Evolutionary conservation across 2,888 invertebrate genomes (phyloP).

Genomic region (Pediacus dermestoides): DNA sequence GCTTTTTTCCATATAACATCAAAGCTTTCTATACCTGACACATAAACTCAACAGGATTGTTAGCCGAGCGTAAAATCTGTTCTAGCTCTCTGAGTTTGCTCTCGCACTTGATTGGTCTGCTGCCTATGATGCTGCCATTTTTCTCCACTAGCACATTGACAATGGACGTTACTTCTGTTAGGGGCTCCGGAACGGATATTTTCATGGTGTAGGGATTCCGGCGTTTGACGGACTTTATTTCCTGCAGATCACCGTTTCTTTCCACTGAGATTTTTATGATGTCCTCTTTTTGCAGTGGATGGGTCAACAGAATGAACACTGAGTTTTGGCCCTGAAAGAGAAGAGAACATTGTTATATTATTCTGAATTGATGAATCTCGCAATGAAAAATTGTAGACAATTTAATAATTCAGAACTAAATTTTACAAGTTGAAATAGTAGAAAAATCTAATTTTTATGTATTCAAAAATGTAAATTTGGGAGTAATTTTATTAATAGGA

Average conservation of each 20-base stretch:
- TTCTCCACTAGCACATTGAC: slow-evolving; percentile 78
- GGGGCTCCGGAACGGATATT: slow-evolving; percentile 77
- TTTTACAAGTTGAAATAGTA: too few species aligned
- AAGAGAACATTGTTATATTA: too few species aligned
- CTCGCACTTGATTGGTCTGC: slow-evolving; percentile 84
- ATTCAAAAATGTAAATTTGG: too few species aligned
- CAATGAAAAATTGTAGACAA: too few species aligned
- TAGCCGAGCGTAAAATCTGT: slow-evolving; percentile 71
- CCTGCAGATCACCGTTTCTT: slow-evolving; percentile 70
- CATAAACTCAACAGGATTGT: slow-evolving; percentile 83
- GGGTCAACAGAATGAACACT: slow-evolving; percentile 73
- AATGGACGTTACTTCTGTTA: slow-evolving; percentile 78
- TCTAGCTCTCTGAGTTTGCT: slow-evolving; percentile 78
- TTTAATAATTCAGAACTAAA: too few species aligned
- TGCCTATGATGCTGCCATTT: slow-evolving; percentile 75
- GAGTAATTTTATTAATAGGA: too few species aligned
- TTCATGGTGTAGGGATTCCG: slow-evolving; percentile 82
- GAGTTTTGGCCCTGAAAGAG: slow-evolving; percentile 72
- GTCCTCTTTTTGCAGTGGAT: slow-evolving; percentile 75
- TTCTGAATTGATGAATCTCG: too few species aligned
- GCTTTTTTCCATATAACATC: too few species aligned
- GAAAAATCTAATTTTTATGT: too few species aligned
- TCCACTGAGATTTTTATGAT: slow-evolving; percentile 74
- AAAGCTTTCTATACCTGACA: slow-evolving; percentile 68
- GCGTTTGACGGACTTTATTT: slow-evolving; percentile 70